These are phyloP conservation scores for Erynnis tages DNA, from an alignment of 2,888 invertebrate genomes.

Conservation along the genomic window DNA sequence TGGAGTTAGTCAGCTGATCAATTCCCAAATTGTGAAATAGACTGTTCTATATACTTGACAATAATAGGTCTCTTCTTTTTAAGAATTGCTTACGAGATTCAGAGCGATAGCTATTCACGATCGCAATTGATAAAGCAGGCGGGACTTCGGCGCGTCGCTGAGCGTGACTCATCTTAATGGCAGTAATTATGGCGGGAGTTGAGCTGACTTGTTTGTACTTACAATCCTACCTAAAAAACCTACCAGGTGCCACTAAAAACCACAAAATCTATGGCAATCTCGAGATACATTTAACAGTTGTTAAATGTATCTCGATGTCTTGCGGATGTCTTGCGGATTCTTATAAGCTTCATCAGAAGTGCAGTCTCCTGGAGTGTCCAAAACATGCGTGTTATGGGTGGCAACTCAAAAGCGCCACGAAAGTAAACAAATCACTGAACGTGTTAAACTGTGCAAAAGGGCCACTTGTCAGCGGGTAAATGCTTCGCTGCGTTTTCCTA, in stretches of 20 bases:
- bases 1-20: not conserved
- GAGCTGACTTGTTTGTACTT: constrained; percentile 50
- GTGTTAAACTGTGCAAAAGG: constrained; percentile 2
- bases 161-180: constrained; percentile 80
- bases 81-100: constrained; percentile 22
- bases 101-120: constrained; percentile 41
- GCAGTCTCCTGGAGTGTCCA: too few species aligned
- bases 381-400: too few species aligned
- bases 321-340: too few species aligned
- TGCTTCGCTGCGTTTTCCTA: constrained; percentile 35
- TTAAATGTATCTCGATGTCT: too few species aligned
- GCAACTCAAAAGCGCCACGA: too few species aligned
- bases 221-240: constrained; percentile 50
- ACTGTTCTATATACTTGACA: too few species aligned
- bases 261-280: too few species aligned
- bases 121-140: constrained; percentile 66
- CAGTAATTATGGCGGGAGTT: constrained; percentile 67
- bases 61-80: too few species aligned
- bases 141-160: constrained; percentile 65
- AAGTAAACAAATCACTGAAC: constrained; percentile 18
- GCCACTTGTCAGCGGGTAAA: constrained; percentile 28
- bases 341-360: too few species aligned
- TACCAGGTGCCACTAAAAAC: constrained; percentile 51
- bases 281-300: too few species aligned
- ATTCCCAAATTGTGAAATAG: not conserved